phyloP scores from a whole-genome alignment of 1,140 invertebrate species.

The Bemisia tabaci region DNA sequence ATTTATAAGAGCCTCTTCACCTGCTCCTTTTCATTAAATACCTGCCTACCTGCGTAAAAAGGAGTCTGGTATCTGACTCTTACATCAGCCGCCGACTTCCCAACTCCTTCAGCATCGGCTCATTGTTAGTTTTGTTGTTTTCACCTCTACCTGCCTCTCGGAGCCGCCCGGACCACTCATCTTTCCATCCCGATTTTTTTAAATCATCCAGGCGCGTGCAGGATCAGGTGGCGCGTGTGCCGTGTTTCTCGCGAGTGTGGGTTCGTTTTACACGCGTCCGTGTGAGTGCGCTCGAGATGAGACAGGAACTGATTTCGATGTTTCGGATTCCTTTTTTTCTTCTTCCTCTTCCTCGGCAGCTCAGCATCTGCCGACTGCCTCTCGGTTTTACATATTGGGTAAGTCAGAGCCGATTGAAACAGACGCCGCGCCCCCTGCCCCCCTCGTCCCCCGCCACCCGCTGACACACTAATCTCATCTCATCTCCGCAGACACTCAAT shows the following conservation, averaged over 20 bases:
- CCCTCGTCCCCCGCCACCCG: too few relatives aligned
- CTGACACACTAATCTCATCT: too few relatives aligned
- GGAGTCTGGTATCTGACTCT: background rate
- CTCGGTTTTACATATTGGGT: background rate
- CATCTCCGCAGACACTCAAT: too few relatives aligned
- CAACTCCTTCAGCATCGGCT: too few relatives aligned
- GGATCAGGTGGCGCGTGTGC: too few relatives aligned
- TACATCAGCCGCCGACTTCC: background rate
- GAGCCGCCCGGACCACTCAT: too few relatives aligned
- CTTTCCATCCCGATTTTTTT: too few relatives aligned
- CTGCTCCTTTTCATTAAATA: background rate
- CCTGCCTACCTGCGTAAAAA: background rate
- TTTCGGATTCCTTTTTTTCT: background rate
- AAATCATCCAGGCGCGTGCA: too few relatives aligned
- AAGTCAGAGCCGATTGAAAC: too few relatives aligned
- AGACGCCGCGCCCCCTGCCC: too few relatives aligned
- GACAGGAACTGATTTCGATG: background rate
- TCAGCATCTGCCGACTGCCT: background rate
- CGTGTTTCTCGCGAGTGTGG: background rate
- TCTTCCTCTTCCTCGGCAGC: background rate
- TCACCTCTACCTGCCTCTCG: background rate
- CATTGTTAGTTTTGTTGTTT: background rate
- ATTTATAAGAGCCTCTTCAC: background rate
- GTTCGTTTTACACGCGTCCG: background rate
- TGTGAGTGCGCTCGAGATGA: too few relatives aligned